Evolutionary conservation across 2,797 vertebrate genomes (phyloP).

Genomic region (Nannoperca australis): DNA sequence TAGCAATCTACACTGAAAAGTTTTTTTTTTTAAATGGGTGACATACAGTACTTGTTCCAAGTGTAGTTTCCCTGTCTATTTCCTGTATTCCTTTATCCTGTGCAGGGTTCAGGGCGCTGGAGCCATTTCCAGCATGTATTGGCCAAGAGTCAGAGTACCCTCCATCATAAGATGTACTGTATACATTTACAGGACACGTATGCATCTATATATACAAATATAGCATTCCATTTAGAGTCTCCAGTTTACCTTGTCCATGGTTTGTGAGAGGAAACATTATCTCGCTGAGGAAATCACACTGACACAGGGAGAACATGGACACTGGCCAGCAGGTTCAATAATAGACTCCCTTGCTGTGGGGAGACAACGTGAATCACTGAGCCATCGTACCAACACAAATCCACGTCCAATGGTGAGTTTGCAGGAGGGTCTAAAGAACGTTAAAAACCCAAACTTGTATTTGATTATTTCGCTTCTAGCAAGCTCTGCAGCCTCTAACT

Average conservation of each 20-base stretch:
- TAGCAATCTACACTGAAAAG: slow-evolving; percentile 8
- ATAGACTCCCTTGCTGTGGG: neutral
- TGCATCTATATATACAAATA: slow-evolving; percentile 50
- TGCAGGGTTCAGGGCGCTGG: neutral
- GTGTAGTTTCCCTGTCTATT: slow-evolving; percentile 12
- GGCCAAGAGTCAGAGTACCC: slow-evolving; percentile 17
- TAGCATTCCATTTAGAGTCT: slow-evolving; percentile 39
- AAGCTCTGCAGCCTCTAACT: slow-evolving; percentile 32
- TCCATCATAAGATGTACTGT: slow-evolving; percentile 38
- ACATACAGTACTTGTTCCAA: slow-evolving; percentile 11
- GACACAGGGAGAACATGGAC: slow-evolving; percentile 15
- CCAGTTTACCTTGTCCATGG: slow-evolving; percentile 21
- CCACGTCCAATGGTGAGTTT: neutral
- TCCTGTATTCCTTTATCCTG: slow-evolving; percentile 6
- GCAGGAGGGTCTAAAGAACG: neutral
- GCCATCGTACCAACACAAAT: neutral
- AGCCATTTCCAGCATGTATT: slow-evolving; percentile 31
- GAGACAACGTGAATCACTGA: slow-evolving; percentile 7
- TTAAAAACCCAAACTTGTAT: neutral
- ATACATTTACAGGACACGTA: slow-evolving; percentile 28
- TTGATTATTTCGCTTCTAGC: slow-evolving; percentile 18
- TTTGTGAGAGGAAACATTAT: slow-evolving; percentile 47
- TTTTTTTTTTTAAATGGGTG: neutral
- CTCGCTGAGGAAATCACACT: slow-evolving; percentile 29
- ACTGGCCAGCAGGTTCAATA: slow-evolving; percentile 16